A percentile compares a stretch with the other conserved stretches of the same genome.
Conservation (phyloP, 2,113 vertebrate genomes). For the Eulemur macaco region DNA sequence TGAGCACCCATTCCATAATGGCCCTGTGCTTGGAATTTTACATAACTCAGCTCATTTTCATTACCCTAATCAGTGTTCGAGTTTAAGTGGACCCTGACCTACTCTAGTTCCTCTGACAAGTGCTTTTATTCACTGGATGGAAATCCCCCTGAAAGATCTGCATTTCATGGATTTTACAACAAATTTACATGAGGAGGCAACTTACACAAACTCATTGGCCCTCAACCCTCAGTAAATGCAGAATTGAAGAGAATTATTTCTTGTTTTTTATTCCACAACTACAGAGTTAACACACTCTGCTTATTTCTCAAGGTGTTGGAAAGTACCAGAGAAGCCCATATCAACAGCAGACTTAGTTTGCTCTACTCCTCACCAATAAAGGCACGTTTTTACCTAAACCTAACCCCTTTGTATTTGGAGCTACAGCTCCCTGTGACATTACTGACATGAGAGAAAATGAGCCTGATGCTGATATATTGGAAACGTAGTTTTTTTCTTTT, state of each 20-base stretch:
- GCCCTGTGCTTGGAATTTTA: background rate
- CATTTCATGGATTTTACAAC: background rate
- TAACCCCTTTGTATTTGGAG: background rate
- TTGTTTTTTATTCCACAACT: background rate
- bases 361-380: background rate
- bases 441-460: background rate
- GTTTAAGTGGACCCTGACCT: background rate
- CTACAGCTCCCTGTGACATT: background rate
- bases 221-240: background rate
- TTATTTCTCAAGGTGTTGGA: background rate
- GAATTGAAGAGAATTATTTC: background rate
- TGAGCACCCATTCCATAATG: background rate
- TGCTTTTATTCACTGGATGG: background rate
- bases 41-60: background rate
- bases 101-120: background rate
- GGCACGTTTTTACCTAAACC: background rate
- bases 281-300: too few species aligned
- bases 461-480: background rate
- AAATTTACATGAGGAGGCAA: background rate
- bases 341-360: background rate
- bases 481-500: background rate
- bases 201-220: background rate
- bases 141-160: background rate
- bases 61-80: background rate
- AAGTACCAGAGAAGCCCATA: background rate